phyloP scores from a whole-genome alignment of 2,888 invertebrate species.

The Dinocampus coccinellae region DNA sequence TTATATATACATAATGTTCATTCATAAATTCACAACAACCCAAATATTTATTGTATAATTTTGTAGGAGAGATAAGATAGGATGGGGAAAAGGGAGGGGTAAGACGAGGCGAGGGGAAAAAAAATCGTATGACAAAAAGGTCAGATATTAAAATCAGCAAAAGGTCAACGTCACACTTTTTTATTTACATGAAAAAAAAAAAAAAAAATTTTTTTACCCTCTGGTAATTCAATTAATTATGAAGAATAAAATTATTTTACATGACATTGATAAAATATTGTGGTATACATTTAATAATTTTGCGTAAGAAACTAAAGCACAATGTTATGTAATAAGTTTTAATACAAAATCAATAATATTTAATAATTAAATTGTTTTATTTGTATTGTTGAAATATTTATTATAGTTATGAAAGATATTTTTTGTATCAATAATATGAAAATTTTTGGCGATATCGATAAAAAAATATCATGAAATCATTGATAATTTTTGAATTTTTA shows the following conservation, averaged over 20 bases:
- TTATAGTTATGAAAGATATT: not conserved
- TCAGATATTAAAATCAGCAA: conserved; percentile 16
- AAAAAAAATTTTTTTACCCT: too few relatives aligned
- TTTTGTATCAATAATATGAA: not conserved
- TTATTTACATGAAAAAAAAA: too few relatives aligned
- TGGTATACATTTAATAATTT: not conserved
- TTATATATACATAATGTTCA: too few relatives aligned
- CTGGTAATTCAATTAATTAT: too few relatives aligned
- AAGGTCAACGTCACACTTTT: conserved; percentile 34
- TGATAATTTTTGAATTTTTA: too few relatives aligned
- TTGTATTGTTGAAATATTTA: not conserved
- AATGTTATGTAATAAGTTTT: not conserved
- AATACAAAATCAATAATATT: not conserved
- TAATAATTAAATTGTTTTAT: not conserved
- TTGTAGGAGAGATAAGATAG: too few relatives aligned
- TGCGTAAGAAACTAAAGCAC: not conserved
- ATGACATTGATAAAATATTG: not conserved
- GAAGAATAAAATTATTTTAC: too few relatives aligned
- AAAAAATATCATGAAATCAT: too few relatives aligned
- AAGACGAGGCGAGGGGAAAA: not conserved
- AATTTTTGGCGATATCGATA: not conserved
- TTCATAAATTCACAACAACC: too few relatives aligned
- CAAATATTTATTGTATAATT: too few relatives aligned
- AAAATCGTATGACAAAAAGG: conserved; percentile 14
- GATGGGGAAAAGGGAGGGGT: too few relatives aligned